Conservation (phyloP, 1,140 invertebrate species). For the Dendroctonus valens region DNA sequence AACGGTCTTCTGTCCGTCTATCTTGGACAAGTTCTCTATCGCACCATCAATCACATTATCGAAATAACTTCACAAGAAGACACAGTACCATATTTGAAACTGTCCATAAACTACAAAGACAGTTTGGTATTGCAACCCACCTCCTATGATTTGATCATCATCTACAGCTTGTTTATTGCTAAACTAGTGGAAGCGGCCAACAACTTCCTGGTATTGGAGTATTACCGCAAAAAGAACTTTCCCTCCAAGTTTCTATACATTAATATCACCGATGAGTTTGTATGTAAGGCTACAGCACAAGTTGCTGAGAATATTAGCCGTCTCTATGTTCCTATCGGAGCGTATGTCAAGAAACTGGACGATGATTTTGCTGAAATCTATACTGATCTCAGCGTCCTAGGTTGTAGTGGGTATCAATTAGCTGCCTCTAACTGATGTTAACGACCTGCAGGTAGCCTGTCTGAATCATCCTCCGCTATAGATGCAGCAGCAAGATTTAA, state of each 20-base stretch:
- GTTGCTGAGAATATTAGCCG: constrained; percentile 33
- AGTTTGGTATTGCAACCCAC: constrained; percentile 54
- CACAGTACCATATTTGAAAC: constrained; percentile 54
- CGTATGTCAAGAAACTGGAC: constrained; percentile 25
- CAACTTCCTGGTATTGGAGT: constrained; percentile 54
- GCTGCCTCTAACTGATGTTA: too few species aligned
- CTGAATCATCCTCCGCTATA: constrained; percentile 24
- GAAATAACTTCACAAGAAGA: constrained; percentile 49
- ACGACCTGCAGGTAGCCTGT: neutral
- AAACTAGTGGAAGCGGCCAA: constrained; percentile 52
- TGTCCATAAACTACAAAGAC: constrained; percentile 54
- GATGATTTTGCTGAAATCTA: constrained; percentile 33
- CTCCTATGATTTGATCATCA: constrained; percentile 49
- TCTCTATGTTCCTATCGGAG: constrained; percentile 34
- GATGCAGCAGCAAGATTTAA: constrained; percentile 55
- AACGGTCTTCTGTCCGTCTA: constrained; percentile 55
- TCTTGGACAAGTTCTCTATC: constrained; percentile 54
- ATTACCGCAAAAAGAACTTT: constrained; percentile 29
- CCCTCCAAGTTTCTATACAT: constrained; percentile 28
- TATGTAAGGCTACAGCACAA: constrained; percentile 17
- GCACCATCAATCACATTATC: constrained; percentile 56
- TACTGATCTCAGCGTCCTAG: constrained; percentile 17
- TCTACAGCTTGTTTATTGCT: constrained; percentile 52
- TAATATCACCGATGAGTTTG: constrained; percentile 36
- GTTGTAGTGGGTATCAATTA: constrained; percentile 1